Evolutionary conservation across 2,797 vertebrate genomes (phyloP).

Genomic region (Enoplosus armatus): DNA sequence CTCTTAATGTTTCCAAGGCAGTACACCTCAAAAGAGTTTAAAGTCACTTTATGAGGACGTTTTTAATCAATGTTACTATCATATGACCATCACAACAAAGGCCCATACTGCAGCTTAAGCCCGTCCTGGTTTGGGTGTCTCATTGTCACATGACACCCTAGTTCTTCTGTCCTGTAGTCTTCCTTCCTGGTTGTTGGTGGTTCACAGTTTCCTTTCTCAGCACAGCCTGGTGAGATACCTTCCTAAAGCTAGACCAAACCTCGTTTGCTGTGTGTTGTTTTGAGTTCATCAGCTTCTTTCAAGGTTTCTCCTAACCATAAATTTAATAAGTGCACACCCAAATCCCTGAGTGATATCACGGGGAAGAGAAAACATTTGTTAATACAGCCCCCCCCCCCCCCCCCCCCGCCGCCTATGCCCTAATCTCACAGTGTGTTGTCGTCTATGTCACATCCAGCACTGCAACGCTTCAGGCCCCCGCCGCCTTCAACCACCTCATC

Average conservation of each 20-base stretch:
- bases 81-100: constrained; percentile 59
- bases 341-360: constrained; percentile 34
- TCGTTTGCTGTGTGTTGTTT: constrained; percentile 40
- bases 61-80: constrained; percentile 53
- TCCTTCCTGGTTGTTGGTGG: constrained; percentile 74
- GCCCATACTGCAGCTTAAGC: constrained; percentile 63
- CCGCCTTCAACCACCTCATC: constrained; percentile 37
- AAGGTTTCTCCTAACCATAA: constrained; percentile 15
- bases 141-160: constrained; percentile 64
- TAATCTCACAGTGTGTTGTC: constrained; percentile 59
- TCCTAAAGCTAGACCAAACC: constrained; percentile 31
- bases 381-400: constrained; percentile 35
- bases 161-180: constrained; percentile 68
- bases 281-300: constrained; percentile 16
- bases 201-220: constrained; percentile 48
- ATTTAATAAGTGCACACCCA: constrained; percentile 41
- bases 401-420: constrained; percentile 39
- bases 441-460: constrained; percentile 63
- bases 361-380: constrained; percentile 44
- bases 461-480: constrained; percentile 58
- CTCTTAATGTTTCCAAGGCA: constrained; percentile 48
- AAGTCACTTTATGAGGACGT: constrained; percentile 44
- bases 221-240: constrained; percentile 44
- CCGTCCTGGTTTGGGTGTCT: constrained; percentile 58
- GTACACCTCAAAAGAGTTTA: constrained; percentile 42